Evolutionary conservation across 1,140 invertebrate species (phyloP).

Genomic region (Bombus vancouverensis): DNA sequence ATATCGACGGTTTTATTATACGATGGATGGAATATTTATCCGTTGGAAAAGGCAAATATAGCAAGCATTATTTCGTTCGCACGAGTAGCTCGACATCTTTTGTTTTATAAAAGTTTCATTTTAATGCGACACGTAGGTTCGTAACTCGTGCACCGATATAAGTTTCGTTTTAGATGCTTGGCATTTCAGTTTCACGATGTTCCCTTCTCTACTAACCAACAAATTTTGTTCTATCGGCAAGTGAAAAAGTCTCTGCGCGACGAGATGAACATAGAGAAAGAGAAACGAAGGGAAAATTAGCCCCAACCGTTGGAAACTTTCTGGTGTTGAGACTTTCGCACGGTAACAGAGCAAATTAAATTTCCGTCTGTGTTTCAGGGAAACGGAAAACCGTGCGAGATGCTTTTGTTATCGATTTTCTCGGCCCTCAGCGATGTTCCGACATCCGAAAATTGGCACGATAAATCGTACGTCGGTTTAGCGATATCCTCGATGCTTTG

Average conservation of each 20-base stretch:
- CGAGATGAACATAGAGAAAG: background rate
- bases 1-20: too few species aligned
- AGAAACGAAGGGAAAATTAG: background rate
- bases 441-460: background rate
- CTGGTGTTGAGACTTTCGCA: background rate
- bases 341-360: slow-evolving; percentile 41
- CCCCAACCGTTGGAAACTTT: background rate
- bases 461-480: slow-evolving; percentile 23
- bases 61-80: background rate
- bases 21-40: background rate
- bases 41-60: background rate
- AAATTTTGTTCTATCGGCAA: background rate
- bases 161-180: background rate
- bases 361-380: slow-evolving; percentile 25
- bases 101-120: background rate
- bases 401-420: slow-evolving; percentile 21
- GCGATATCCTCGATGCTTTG: background rate
- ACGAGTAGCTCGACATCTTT: background rate
- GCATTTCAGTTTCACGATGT: background rate
- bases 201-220: background rate
- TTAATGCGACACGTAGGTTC: background rate
- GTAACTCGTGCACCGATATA: background rate
- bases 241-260: background rate
- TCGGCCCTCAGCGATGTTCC: background rate
- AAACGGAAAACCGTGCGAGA: background rate